Evolutionary conservation across 2,113 vertebrate species (phyloP).

Genomic region (Rana temporaria): DNA sequence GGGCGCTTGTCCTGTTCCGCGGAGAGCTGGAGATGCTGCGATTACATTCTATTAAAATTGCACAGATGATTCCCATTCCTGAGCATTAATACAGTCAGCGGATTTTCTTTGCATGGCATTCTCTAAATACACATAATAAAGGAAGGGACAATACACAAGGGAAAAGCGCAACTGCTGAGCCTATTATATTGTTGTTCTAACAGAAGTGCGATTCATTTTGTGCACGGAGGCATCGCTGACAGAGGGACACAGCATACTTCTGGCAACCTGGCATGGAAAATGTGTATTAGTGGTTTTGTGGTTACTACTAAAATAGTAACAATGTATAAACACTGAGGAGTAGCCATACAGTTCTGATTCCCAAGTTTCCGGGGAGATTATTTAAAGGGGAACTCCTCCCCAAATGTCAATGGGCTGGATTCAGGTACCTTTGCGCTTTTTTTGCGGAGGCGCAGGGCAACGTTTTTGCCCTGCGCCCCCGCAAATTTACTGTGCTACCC

Average conservation of each 20-base stretch:
- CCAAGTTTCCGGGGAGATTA: no score
- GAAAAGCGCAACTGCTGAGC: slow-evolving; percentile 65
- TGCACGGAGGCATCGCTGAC: slow-evolving; percentile 32
- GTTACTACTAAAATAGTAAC: neutral
- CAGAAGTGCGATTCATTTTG: slow-evolving; percentile 60
- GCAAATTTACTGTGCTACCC: no score
- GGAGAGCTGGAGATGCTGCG: neutral
- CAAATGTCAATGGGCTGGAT: no score
- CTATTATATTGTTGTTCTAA: slow-evolving; percentile 63
- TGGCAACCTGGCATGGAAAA: slow-evolving; percentile 11
- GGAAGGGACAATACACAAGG: slow-evolving; percentile 64
- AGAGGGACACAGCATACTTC: neutral
- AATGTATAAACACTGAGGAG: neutral
- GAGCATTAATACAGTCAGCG: slow-evolving; percentile 63
- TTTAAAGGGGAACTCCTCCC: no score
- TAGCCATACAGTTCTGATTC: slow-evolving; percentile 38
- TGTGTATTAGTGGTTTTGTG: neutral
- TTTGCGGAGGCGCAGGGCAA: no score
- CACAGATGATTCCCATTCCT: slow-evolving; percentile 68
- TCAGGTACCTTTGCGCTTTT: no score
- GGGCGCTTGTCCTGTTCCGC: slow-evolving; percentile 7
- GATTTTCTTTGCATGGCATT: slow-evolving; percentile 62
- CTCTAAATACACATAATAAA: slow-evolving; percentile 69
- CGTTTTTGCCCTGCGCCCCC: no score
- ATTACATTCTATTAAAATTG: slow-evolving; percentile 64